phyloP scores from a whole-genome alignment of 2,113 vertebrate species.

The Lepus americanus region DNA sequence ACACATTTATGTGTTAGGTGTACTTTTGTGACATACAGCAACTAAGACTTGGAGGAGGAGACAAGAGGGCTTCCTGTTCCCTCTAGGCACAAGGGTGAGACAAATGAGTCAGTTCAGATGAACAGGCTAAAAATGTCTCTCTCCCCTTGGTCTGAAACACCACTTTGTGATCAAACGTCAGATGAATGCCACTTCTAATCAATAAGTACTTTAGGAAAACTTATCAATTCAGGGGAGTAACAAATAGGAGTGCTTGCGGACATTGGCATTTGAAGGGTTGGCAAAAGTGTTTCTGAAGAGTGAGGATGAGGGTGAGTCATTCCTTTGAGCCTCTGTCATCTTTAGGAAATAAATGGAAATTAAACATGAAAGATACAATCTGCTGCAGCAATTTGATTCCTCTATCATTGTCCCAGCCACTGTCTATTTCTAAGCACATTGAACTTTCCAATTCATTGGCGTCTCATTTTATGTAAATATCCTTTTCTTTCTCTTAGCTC shows the following conservation, averaged over 20 bases:
- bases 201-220: not conserved
- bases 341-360: constrained; percentile 66
- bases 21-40: constrained; percentile 57
- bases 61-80: constrained; percentile 49
- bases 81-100: constrained; percentile 32
- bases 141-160: constrained; percentile 30
- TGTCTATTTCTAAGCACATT: constrained; percentile 74
- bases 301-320: constrained; percentile 46
- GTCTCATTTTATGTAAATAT: constrained; percentile 80
- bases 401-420: constrained; percentile 72
- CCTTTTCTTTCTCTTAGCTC: constrained; percentile 77
- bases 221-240: fast-evolving
- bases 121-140: constrained; percentile 58
- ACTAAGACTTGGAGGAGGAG: not conserved
- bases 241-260: not conserved
- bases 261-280: not conserved
- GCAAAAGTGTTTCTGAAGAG: not conserved
- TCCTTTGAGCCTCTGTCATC: constrained; percentile 69
- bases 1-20: constrained; percentile 62
- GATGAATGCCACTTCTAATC: not conserved
- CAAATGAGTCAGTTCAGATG: constrained; percentile 53
- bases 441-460: constrained; percentile 61
- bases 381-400: constrained; percentile 68
- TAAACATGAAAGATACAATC: constrained; percentile 80
- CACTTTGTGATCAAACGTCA: not conserved